Conservation (phyloP, 2,888 invertebrate species). For the Lithosia quadra region DNA sequence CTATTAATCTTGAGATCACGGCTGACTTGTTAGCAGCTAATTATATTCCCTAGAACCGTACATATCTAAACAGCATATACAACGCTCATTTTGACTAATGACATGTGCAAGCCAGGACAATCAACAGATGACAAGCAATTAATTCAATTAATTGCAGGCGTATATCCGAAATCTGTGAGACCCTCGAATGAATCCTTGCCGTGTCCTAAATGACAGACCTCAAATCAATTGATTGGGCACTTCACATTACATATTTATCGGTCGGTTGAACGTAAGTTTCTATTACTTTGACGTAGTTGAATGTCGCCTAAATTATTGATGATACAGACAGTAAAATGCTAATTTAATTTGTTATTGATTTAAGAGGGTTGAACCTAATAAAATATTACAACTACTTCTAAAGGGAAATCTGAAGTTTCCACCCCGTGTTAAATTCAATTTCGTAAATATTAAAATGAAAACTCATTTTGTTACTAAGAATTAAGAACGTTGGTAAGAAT, state of each 20-base stretch:
- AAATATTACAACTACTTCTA: not conserved
- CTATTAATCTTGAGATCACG: conserved; percentile 68
- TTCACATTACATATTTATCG: conserved; percentile 25
- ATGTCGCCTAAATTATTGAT: conserved; percentile 1
- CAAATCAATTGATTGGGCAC: conserved; percentile 43
- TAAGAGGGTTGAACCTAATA: not conserved
- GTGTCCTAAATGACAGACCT: conserved; percentile 38
- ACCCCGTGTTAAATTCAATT: not conserved
- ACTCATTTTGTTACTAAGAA: not conserved
- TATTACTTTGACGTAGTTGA: conserved; percentile 5
- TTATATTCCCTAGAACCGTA: conserved; percentile 55
- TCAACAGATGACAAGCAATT: conserved; percentile 83
- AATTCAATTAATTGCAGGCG: conserved; percentile 76
- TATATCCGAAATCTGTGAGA: conserved; percentile 39
- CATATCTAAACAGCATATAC: conserved; percentile 53
- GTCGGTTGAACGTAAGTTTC: not conserved
- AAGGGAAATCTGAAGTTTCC: not conserved
- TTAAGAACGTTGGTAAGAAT: not conserved
- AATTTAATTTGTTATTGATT: not conserved
- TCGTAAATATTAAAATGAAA: not conserved
- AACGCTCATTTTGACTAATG: conserved; percentile 76
- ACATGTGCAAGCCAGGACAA: conserved; percentile 70
- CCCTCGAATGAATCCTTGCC: conserved; percentile 54
- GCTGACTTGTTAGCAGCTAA: conserved; percentile 70
- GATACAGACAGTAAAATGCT: not conserved